Evolutionary conservation across 1,140 invertebrate species (phyloP).

Genomic region (Sipha flava): DNA sequence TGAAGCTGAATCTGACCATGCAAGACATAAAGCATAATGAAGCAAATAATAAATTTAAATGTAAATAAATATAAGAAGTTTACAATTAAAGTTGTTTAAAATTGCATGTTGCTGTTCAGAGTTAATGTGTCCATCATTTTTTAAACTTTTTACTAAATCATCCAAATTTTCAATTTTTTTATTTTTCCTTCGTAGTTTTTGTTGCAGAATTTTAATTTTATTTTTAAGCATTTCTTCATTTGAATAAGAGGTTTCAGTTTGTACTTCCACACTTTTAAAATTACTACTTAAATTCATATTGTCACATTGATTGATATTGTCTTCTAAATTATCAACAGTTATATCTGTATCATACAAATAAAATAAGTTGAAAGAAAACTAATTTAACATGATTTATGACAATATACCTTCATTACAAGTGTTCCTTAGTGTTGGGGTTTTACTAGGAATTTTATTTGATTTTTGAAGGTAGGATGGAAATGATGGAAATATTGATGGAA

Average conservation of each 20-base stretch:
- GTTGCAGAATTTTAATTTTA: not conserved
- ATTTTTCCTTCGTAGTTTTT: too few relatives aligned
- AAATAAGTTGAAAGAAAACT: not conserved
- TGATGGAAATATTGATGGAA: not conserved
- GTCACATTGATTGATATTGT: not conserved
- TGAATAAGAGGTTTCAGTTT: too few relatives aligned
- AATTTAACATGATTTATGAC: not conserved
- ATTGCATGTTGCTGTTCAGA: too few relatives aligned
- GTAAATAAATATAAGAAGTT: too few relatives aligned
- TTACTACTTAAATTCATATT: not conserved
- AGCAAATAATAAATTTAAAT: too few relatives aligned
- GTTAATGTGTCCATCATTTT: too few relatives aligned
- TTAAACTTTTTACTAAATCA: too few relatives aligned
- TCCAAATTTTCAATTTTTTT: too few relatives aligned
- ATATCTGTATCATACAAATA: not conserved
- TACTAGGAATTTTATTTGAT: not conserved
- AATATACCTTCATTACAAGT: not conserved
- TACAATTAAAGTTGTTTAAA: too few relatives aligned
- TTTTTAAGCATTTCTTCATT: not conserved
- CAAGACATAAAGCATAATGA: too few relatives aligned
- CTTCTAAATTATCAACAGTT: not conserved
- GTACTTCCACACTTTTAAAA: not conserved
- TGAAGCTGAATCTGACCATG: not conserved
- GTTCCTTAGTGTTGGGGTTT: too few relatives aligned
- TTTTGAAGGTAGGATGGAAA: not conserved